These are phyloP conservation scores for Habrosyne pyritoides DNA, from an alignment of 2,888 invertebrate genomes.

Conservation along the genomic window DNA sequence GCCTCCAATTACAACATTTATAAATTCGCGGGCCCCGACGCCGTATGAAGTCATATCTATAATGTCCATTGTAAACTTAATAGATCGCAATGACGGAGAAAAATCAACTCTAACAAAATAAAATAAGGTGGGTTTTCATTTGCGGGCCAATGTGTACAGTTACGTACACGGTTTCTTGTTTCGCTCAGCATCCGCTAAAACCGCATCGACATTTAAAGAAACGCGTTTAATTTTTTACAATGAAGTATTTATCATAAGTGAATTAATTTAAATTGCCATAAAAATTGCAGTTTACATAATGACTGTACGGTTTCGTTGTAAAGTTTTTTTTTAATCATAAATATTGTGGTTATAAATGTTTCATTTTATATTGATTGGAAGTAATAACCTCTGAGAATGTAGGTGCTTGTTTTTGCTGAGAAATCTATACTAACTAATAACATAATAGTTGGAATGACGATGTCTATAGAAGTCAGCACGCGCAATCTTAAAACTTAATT, in stretches of 20 bases:
- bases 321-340: slow-evolving; percentile 50
- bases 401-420: slow-evolving; percentile 3
- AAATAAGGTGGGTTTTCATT: slow-evolving; percentile 3
- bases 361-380: slow-evolving; percentile 47
- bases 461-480: background rate
- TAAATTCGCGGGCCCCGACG: slow-evolving; percentile 55
- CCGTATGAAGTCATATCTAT: slow-evolving; percentile 66
- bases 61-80: slow-evolving; percentile 54
- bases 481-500: background rate
- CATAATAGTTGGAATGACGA: background rate
- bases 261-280: slow-evolving; percentile 79
- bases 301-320: slow-evolving; percentile 51
- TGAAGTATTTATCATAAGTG: slow-evolving; percentile 71
- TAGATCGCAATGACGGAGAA: slow-evolving; percentile 19
- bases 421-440: slow-evolving; percentile 4
- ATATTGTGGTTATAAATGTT: slow-evolving; percentile 61
- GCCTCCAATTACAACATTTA: slow-evolving; percentile 69
- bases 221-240: slow-evolving; percentile 64
- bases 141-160: background rate
- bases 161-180: slow-evolving; percentile 49
- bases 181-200: slow-evolving; percentile 61
- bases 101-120: slow-evolving; percentile 24
- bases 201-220: slow-evolving; percentile 69
- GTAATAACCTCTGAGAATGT: slow-evolving; percentile 23
- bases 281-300: slow-evolving; percentile 74